Base-by-base conservation (phyloP, 2,113 vertebrate species). In the Indri indri region DNA sequence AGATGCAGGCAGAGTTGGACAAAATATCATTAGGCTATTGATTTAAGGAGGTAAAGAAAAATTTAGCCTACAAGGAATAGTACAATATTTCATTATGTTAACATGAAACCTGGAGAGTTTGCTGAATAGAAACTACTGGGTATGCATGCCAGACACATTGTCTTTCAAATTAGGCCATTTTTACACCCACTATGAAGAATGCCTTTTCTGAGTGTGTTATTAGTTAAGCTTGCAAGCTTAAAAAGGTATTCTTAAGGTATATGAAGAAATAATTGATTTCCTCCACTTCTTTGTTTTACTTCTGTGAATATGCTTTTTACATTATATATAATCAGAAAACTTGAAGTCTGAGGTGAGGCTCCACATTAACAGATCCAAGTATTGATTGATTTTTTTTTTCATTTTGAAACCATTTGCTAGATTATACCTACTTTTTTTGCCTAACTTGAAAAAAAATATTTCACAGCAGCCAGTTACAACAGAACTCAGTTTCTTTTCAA, bases 301-400 rank as follows among this genome's bases (percentile, higher is more conserved):
- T 94, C 14, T 65, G 40, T 97, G 97, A 97, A 97, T 98, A 97
- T 96, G 61, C 95, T 97, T 96, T 98, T 97, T 97, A 27, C 77
- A 97, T 98, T 97, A 98, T 92, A 98, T 66, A 80, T 91, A 96
- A 97, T 97, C 85, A 97, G 76, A 97, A 97, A 95, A 88, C 30
- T 47, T 94, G 4, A 65, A 52, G 18, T 97, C 95, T 97, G 91
- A 92, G 23, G 32, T 93, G 37, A 97, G n/a, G n/a, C 90, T 93
- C 61, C 45, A 97, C 97, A 95, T 98, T 96, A 98, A 95, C 37
- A 97, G 34, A 20, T 90, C 42, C 68, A 89, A 32, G 18, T 96
- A 98, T 83, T 96, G 82, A 98, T 84, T 65, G 65, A 40, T 85
- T 84, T 52, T 68, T 76, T 93, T 97, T 87, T 63, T 94, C 18